phyloP scores from a whole-genome alignment of 2,113 vertebrate species.

The Antidorcas marsupialis region DNA sequence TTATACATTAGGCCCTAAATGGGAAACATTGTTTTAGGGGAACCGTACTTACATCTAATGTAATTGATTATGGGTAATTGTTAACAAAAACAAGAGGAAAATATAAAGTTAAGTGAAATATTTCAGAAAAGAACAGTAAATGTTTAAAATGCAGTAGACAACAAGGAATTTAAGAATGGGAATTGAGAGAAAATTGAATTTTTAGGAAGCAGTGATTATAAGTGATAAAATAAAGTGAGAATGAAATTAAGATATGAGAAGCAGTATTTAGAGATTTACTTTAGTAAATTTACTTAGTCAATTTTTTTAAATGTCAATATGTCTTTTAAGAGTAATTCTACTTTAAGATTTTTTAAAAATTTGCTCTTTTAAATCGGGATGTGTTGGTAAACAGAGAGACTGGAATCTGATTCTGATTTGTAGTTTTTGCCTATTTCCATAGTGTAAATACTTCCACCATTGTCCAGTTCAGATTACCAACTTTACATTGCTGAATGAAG shows the following conservation, averaged over 20 bases:
- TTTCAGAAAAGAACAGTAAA: neutral
- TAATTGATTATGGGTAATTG: neutral
- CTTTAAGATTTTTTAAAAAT: neutral
- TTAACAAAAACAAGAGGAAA: neutral
- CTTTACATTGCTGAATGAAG: neutral
- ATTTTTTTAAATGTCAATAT: neutral
- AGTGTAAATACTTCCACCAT: neutral
- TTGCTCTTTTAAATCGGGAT: neutral
- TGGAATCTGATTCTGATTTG: neutral
- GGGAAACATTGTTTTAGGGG: neutral
- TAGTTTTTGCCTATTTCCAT: neutral
- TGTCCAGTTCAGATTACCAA: neutral
- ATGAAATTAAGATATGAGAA: neutral
- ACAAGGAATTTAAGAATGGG: neutral
- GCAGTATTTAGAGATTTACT: neutral
- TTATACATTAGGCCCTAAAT: neutral
- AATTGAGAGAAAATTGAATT: neutral
- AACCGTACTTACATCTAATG: neutral
- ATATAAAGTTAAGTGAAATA: neutral
- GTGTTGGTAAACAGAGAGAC: neutral
- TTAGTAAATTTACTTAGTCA: neutral
- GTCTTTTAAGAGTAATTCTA: neutral
- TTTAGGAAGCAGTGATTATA: neutral
- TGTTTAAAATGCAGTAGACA: neutral
- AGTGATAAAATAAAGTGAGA: neutral